Base-by-base conservation (phyloP, 2,888 invertebrate genomes). In the Folsomia candida region DNA sequence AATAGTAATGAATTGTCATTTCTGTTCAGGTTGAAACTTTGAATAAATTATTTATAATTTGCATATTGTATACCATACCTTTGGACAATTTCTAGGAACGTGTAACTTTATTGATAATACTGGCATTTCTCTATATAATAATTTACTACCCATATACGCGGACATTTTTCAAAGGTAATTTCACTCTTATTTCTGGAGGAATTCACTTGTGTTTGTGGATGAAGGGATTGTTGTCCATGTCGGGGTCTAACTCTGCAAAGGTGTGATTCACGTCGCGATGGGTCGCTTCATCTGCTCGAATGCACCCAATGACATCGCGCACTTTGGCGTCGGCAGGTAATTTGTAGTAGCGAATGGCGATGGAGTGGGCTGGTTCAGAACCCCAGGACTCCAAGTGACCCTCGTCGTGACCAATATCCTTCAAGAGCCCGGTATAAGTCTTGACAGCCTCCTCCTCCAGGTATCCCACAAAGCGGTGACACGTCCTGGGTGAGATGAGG, bases 391-490 rank as follows among this genome's bases (percentile, higher is more conserved):
- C 51, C 73, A 83, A 73, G 0, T 76, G 68, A 68, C 71, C 62
- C 4, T 81, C 81, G 37, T 14, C 14, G 37, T 37, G 37, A 4
- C 64, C 73, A 64, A 83, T 81, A 54, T 83, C 82, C 81, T 82
- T 57, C 26, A 76, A 51, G 20, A 76, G 65, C 14, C 67, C 81
- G 0, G 81, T 80, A 79, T 83, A 83, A 2, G 83, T 83, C 71
- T 81, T 81, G 1, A 83, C 83, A 1, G 83, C 83, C 71, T 83
- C 83, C 72, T 83, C 83, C 69, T 83, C 83, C 58, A 83, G 74
- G 72, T 83, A 83, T 0, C 83, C 83, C 2, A 83, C 83, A 77
- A 83, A 83, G 27, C 83, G 75, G 72, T 83, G 83, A 73, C 82
- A 83, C 65, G 81, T 82, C 60, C 75, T 76, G 0, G 82, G 82